Evolutionary conservation across 1,140 invertebrate genomes (phyloP), one percentile per base, ranked within the genome.

Genomic region (Berghia stephanieae): DNA sequence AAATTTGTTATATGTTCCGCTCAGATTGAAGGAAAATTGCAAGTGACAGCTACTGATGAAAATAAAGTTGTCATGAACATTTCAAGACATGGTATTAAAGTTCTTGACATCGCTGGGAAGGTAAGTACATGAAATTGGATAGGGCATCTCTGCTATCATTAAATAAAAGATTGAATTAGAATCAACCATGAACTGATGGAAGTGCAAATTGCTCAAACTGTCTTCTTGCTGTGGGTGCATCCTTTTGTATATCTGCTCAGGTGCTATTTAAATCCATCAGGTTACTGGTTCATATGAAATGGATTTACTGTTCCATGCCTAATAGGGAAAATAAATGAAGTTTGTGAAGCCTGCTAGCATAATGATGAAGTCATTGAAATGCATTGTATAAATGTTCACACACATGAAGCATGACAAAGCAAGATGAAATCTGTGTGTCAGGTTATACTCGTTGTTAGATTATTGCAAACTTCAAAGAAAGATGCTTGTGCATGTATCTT

Each of bases 21-120:
- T 34, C 81, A 87, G 85, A 86, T 88, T 78, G 83, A 86, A 74
- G 86, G 86, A 21, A 84, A 83, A 63, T 76, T 88, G 16, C 83
- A 84, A 34, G 63, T 85, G 24, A 63, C 80, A n/a, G 77, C 80
- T 24, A 79, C 79, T 72, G 86, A 87, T 57, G 83, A 86, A 55
- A 81, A 83, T 46, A 85, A 81, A 78, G 86, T 88, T 3, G 82
- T 79, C 6, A 78, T 88, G 24, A 84, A 75, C 46, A 80, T 88
- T 3, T 87, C 85, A 10, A 77, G 82, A 52, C 83, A 88, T 84
- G 86, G 86, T 63, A 79, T 88, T 27, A 85, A 86, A 78, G 84
- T 88, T 21, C 46, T 85, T 43, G 85, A 86, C 57, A 79, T 75
- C 57, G 80, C 71, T 66, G 83, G 82, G 75, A 80, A 88, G 84